A percentile compares a stretch with the other conserved stretches of the same genome.
Conservation (phyloP, 2,888 invertebrate genomes). For the Teinopalpus imperialis region DNA sequence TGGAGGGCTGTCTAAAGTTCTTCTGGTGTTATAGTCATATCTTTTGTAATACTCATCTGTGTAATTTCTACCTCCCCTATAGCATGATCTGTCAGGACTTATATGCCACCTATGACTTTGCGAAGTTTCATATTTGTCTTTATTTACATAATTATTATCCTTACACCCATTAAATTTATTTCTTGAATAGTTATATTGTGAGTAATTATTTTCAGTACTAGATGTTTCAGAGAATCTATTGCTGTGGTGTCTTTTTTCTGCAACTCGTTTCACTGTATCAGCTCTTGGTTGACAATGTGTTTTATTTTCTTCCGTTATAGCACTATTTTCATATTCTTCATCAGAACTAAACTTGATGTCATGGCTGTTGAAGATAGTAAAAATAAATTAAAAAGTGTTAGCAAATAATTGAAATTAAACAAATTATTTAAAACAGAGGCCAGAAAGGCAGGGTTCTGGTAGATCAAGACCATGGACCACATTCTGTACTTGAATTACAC, state of each 20-base stretch:
- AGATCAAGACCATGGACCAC: too few species aligned
- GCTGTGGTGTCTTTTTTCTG: constrained; percentile 34
- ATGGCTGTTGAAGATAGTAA: constrained; percentile 23
- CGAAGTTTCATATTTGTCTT: constrained; percentile 43
- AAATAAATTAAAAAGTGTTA: too few species aligned
- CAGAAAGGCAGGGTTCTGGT: too few species aligned
- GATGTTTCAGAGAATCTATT: constrained; percentile 25
- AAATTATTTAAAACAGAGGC: too few species aligned
- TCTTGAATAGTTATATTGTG: constrained; percentile 29
- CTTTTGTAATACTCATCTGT: constrained; percentile 34
- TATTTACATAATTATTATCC: constrained; percentile 37
- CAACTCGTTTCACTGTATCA: constrained; percentile 24
- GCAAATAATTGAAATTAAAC: too few species aligned
- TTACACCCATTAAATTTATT: constrained; percentile 33
- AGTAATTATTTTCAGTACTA: constrained; percentile 17
- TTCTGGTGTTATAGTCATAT: constrained; percentile 40
- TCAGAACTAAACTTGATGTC: constrained; percentile 48
- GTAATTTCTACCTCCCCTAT: constrained; percentile 36
- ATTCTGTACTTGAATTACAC: too few species aligned
- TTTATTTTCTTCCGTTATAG: constrained; percentile 18
- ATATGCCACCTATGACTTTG: constrained; percentile 39
- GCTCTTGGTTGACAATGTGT: constrained; percentile 32
- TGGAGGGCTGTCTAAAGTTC: constrained; percentile 47
- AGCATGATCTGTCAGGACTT: constrained; percentile 45
- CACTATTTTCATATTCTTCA: constrained; percentile 45